phyloP scores from a whole-genome alignment of 2,797 vertebrate genomes.

The Platalea minor region DNA sequence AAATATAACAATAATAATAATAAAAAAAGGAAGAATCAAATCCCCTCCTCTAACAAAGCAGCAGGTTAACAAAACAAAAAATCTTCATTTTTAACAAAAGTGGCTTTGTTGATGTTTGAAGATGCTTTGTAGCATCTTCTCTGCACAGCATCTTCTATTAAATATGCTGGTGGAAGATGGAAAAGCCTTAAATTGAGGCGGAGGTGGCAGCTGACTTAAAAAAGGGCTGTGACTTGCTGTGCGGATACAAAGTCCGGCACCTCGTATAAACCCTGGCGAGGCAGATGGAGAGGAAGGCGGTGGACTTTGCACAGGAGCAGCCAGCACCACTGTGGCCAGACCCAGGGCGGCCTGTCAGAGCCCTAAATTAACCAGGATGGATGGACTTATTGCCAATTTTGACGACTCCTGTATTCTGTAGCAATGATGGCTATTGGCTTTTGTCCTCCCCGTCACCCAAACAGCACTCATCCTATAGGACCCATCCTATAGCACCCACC shows the following conservation, averaged over 20 bases:
- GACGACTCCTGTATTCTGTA: not conserved
- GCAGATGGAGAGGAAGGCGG: not conserved
- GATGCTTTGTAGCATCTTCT: not conserved
- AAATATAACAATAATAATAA: too few relatives aligned
- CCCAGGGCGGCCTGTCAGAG: not conserved
- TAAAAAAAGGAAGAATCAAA: not conserved
- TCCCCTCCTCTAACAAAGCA: not conserved
- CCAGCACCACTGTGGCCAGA: fast-evolving
- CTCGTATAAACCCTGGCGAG: not conserved
- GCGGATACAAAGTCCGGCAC: not conserved
- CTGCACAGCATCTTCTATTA: not conserved
- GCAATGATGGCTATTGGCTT: not conserved
- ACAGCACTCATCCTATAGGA: not conserved
- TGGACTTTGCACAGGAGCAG: slow-evolving; percentile 34
- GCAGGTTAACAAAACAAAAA: not conserved
- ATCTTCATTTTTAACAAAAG: not conserved
- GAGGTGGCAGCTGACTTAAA: not conserved
- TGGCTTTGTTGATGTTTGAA: not conserved
- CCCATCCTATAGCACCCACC: not conserved
- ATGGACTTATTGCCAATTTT: not conserved
- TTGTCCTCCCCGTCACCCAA: not conserved
- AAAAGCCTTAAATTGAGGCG: not conserved
- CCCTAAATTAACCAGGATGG: not conserved
- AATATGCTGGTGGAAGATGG: not conserved
- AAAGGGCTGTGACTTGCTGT: not conserved